Evolutionary conservation across 2,113 vertebrate genomes (phyloP).

Genomic region (Mixornis gularis): DNA sequence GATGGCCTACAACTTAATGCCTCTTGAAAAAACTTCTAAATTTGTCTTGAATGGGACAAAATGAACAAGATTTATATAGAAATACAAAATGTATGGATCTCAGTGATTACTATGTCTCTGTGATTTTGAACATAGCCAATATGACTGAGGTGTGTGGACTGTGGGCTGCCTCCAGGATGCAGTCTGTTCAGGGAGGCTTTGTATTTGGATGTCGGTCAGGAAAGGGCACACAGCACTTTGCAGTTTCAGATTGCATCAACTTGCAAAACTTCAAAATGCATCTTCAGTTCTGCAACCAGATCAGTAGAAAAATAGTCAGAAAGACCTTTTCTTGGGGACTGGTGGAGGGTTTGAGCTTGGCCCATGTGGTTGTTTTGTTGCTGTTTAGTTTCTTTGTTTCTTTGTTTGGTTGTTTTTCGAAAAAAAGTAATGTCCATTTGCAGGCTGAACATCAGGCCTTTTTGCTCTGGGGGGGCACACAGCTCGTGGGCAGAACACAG

Average conservation of each 20-base stretch:
- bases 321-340: background rate
- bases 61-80: background rate
- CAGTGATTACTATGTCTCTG: background rate
- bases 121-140: background rate
- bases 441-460: background rate
- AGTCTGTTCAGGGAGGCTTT: background rate
- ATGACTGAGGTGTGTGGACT: background rate
- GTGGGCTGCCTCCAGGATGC: background rate
- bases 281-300: background rate
- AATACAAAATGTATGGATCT: background rate
- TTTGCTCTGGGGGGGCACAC: background rate
- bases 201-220: background rate
- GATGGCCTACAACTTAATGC: background rate
- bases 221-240: background rate
- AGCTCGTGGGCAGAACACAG: background rate
- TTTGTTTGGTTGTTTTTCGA: rapidly evolving
- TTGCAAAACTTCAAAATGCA: background rate
- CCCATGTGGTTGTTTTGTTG: background rate
- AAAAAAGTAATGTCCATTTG: background rate
- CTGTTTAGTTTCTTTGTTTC: background rate
- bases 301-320: background rate
- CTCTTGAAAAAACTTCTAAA: background rate
- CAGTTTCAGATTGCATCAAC: background rate
- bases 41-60: background rate
- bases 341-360: background rate